Evolutionary conservation across 2,888 invertebrate genomes (phyloP).

Genomic region (Opisthograptis luteolata): DNA sequence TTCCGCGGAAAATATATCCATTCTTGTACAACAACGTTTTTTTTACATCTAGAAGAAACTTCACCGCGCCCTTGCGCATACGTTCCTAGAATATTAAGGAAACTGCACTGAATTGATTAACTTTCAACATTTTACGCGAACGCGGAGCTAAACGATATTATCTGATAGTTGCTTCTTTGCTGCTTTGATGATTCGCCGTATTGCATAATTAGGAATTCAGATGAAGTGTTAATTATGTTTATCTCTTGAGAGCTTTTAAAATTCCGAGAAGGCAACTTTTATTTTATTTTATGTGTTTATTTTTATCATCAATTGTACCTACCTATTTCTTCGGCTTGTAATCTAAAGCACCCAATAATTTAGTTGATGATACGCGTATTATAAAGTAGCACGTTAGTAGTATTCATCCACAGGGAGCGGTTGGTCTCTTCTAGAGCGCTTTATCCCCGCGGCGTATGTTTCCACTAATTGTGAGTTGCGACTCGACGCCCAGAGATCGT

Average conservation of each 20-base stretch:
- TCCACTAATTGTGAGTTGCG: conserved; percentile 64
- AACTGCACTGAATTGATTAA: conserved; percentile 50
- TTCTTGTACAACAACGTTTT: conserved; percentile 51
- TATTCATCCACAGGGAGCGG: conserved; percentile 17
- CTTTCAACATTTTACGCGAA: conserved; percentile 46
- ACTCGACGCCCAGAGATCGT: conserved; percentile 55
- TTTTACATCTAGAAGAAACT: conserved; percentile 33
- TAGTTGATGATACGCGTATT: conserved; percentile 9
- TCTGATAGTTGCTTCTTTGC: conserved; percentile 28
- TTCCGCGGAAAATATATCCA: conserved; percentile 57
- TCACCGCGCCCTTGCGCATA: conserved; percentile 40
- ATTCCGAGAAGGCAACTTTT: not conserved
- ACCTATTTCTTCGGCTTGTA: too few species aligned
- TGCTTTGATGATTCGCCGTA: conserved; percentile 29
- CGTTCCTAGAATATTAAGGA: conserved; percentile 52
- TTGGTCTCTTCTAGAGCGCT: conserved; percentile 10
- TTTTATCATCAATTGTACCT: too few species aligned
- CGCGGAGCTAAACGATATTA: conserved; percentile 29
- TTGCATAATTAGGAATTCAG: conserved; percentile 23
- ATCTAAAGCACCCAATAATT: conserved; percentile 1
- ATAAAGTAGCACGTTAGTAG: conserved; percentile 19
- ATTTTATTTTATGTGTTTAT: not conserved
- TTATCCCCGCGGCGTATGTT: conserved; percentile 37
- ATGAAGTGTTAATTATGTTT: conserved; percentile 22
- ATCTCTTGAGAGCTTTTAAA: conserved; percentile 9